Conservation (phyloP, 2,113 vertebrate species). For the Python bivittatus region DNA sequence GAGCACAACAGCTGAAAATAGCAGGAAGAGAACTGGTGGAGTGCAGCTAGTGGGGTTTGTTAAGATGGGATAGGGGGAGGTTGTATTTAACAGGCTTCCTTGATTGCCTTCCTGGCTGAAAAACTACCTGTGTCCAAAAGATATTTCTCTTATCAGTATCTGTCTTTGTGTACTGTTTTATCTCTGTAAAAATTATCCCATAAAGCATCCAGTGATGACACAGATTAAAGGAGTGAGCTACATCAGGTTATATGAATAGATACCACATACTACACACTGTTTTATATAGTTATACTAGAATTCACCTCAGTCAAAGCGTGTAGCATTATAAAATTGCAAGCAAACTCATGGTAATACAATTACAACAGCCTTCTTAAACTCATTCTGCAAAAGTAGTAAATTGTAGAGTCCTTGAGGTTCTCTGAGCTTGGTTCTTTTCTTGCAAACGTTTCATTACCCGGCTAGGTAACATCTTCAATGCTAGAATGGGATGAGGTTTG, state of each 20-base stretch:
- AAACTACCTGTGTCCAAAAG: background rate
- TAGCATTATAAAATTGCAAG: background rate
- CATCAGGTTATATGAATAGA: background rate
- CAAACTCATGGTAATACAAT: constrained; percentile 13
- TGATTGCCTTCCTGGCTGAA: constrained; percentile 1
- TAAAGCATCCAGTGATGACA: background rate
- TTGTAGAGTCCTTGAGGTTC: too few relatives aligned
- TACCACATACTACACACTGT: background rate
- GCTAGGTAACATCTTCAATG: too few relatives aligned
- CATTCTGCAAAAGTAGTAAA: constrained; percentile 35
- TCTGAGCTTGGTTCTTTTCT: too few relatives aligned
- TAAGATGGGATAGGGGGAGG: background rate
- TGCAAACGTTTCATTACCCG: too few relatives aligned
- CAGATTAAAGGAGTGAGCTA: constrained; percentile 5
- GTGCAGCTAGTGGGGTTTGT: background rate
- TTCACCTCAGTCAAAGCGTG: constrained; percentile 34
- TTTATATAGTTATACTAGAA: constrained; percentile 1
- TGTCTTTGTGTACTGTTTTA: background rate
- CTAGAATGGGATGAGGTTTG: too few relatives aligned
- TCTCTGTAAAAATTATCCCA: background rate
- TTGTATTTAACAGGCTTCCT: background rate
- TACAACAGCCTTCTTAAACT: background rate
- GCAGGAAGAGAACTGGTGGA: background rate
- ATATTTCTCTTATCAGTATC: background rate
- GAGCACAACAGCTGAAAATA: background rate